Conservation (phyloP, 2,113 vertebrate genomes). For the Cyanistes caeruleus region DNA sequence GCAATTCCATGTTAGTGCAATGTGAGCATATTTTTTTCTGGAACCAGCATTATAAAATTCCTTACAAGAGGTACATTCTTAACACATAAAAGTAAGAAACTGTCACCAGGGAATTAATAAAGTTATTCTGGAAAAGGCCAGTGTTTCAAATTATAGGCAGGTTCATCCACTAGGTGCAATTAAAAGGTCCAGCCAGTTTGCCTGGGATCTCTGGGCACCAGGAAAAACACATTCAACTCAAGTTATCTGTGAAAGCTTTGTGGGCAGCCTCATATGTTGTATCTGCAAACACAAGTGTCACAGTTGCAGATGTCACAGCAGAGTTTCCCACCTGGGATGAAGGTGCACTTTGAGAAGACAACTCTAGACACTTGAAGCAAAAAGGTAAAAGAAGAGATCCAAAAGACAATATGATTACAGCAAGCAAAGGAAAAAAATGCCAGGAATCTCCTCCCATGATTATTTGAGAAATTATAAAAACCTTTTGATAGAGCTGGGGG, state of each 20-base stretch:
- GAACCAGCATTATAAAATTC: not conserved
- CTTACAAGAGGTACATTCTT: not conserved
- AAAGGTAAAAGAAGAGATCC: conserved; percentile 34
- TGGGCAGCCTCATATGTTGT: not conserved
- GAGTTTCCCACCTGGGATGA: not conserved
- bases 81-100: not conserved
- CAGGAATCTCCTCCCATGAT: not conserved
- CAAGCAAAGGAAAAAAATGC: not conserved
- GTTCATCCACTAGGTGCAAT: not conserved
- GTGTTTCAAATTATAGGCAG: not conserved
- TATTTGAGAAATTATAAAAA: not conserved
- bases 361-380: conserved; percentile 10
- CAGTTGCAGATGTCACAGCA: not conserved
- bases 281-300: not conserved
- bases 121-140: not conserved
- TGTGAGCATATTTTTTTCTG: not conserved
- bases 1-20: not conserved
- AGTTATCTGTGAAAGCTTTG: not conserved
- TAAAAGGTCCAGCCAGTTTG: not conserved
- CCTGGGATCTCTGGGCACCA: not conserved
- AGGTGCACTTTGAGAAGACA: not conserved
- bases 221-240: not conserved
- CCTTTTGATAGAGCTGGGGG: not conserved
- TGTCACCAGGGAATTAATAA: not conserved
- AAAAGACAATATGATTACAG: not conserved